These are phyloP conservation scores for Steinernema hermaphroditum DNA, from an alignment of 2,888 invertebrate species.

Conservation along the genomic window DNA sequence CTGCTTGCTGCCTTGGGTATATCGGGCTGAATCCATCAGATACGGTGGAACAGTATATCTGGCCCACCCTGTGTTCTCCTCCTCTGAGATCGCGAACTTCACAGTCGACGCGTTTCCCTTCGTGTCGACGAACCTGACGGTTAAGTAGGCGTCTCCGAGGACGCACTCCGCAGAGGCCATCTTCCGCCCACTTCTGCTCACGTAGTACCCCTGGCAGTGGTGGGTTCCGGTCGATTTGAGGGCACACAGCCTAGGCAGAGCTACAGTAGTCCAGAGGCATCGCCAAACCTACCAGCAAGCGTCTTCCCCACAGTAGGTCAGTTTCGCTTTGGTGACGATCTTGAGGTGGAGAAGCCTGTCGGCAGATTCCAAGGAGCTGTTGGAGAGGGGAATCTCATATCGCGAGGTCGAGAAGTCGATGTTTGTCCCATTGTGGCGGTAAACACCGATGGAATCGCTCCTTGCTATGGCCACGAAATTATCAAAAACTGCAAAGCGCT, in stretches of 20 bases:
- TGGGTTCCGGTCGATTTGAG: neutral
- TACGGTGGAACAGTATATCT: too few species aligned
- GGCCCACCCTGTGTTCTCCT: neutral
- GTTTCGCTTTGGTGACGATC: neutral
- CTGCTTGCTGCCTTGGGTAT: too few species aligned
- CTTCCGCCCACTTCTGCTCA: neutral
- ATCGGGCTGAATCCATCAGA: too few species aligned
- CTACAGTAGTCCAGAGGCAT: neutral
- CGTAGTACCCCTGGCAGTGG: neutral
- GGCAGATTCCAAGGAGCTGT: neutral
- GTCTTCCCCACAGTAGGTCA: neutral
- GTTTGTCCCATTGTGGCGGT: neutral
- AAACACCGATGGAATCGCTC: neutral
- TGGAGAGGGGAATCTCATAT: too few species aligned
- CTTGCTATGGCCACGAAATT: neutral
- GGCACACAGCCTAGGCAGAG: neutral
- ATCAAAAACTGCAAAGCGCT: neutral
- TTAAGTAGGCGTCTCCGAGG: neutral
- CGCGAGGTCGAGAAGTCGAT: too few species aligned
- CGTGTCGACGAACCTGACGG: neutral
- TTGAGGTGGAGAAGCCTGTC: neutral
- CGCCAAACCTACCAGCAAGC: neutral
- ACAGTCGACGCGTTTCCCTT: neutral
- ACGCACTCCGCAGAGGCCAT: conserved; percentile 5
- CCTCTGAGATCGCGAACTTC: neutral